These are phyloP conservation scores for Drosophila lowei DNA, from an alignment of 1,140 invertebrate species.

Conservation along the genomic window DNA sequence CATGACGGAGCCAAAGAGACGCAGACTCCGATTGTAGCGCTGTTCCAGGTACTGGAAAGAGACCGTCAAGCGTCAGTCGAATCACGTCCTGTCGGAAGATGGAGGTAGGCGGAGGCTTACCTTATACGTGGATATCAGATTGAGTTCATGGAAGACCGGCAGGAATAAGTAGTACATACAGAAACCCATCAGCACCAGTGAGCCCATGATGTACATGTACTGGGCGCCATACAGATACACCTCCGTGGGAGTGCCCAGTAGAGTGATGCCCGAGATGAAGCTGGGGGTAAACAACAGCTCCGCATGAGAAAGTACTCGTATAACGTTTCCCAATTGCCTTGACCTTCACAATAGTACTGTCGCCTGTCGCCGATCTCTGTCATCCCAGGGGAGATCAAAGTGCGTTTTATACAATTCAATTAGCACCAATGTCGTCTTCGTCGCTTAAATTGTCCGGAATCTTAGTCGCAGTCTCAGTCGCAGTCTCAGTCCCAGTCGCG, in stretches of 20 bases:
- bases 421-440: constrained; percentile 49
- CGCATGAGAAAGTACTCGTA: neutral
- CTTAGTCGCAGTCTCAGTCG: constrained; percentile 9
- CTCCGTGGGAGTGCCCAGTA: constrained; percentile 90
- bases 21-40: constrained; percentile 88
- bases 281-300: constrained; percentile 65
- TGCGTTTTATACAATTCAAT: constrained; percentile 78
- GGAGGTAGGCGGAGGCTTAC: constrained; percentile 81
- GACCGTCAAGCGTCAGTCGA: too few species aligned
- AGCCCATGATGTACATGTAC: constrained; percentile 87
- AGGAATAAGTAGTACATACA: constrained; percentile 88
- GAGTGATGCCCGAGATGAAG: constrained; percentile 87
- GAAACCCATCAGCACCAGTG: constrained; percentile 86
- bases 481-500: neutral
- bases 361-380: constrained; percentile 1
- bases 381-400: constrained; percentile 60
- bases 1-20: constrained; percentile 89
- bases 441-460: neutral
- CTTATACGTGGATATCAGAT: constrained; percentile 92
- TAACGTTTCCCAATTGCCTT: constrained; percentile 24
- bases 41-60: constrained; percentile 90
- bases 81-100: too few species aligned
- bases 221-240: constrained; percentile 91
- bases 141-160: constrained; percentile 91
- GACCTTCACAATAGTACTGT: constrained; percentile 45